phyloP scores from a whole-genome alignment of 2,888 invertebrate genomes.

The Chamaedrilus cognettii region DNA sequence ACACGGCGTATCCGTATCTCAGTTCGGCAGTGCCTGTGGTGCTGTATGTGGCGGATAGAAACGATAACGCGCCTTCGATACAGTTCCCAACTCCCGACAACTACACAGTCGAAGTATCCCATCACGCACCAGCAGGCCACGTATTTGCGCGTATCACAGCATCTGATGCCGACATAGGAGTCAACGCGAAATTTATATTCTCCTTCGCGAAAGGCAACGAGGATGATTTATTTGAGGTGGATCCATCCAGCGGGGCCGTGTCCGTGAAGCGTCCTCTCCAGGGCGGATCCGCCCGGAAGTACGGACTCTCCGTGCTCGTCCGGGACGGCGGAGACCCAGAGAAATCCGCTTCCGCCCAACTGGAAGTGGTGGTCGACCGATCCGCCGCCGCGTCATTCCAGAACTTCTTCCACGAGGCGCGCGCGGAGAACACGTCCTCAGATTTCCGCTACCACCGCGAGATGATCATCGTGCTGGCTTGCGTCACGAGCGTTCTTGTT shows the following conservation, averaged over 20 bases:
- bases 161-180: slow-evolving; percentile 8
- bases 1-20: background rate
- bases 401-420: background rate
- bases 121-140: background rate
- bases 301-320: background rate
- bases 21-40: background rate
- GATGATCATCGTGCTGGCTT: slow-evolving; percentile 3
- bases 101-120: background rate
- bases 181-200: slow-evolving; percentile 4
- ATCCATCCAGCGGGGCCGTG: background rate
- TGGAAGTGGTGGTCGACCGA: background rate
- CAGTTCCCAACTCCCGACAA: background rate
- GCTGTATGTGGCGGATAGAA: slow-evolving; percentile 7
- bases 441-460: background rate
- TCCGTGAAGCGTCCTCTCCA: too few relatives aligned
- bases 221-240: background rate
- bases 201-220: background rate
- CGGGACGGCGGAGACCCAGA: background rate
- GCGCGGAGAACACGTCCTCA: background rate
- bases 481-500: slow-evolving; percentile 13
- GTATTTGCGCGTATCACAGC: background rate
- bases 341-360: background rate
- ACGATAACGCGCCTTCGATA: slow-evolving; percentile 12
- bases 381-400: slow-evolving; percentile 1
- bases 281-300: background rate